Conservation (phyloP, 2,797 vertebrate genomes). For the Aulostomus chinensis region DNA sequence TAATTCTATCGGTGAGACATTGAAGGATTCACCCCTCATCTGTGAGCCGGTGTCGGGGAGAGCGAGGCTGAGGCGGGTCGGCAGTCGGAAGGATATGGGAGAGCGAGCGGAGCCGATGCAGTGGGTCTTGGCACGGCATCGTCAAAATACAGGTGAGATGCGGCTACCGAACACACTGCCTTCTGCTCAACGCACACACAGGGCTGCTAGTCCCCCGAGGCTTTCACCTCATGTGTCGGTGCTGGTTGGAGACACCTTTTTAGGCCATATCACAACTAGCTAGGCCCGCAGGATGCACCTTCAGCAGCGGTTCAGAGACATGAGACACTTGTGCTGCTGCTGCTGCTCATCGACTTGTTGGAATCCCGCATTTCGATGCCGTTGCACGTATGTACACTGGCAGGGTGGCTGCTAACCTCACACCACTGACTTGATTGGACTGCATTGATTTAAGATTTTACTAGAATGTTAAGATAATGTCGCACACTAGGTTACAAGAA, state of each 20-base stretch:
- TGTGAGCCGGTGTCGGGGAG: constrained; percentile 39
- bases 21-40: constrained; percentile 21
- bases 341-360: constrained; percentile 37
- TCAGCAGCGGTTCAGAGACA: constrained; percentile 44
- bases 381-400: constrained; percentile 20
- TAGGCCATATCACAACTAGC: constrained; percentile 45
- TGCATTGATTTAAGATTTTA: no score
- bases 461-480: no score
- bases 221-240: constrained; percentile 8
- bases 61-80: constrained; percentile 47
- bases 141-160: constrained; percentile 81
- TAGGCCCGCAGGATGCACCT: constrained; percentile 50
- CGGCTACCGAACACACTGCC: neutral
- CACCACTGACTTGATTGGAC: no score
- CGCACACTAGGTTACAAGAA: no score
- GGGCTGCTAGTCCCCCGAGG: neutral
- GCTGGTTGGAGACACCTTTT: constrained; percentile 18
- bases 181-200: neutral
- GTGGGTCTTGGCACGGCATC: constrained; percentile 72
- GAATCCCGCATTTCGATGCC: constrained; percentile 29
- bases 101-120: constrained; percentile 73
- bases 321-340: constrained; percentile 14
- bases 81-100: constrained; percentile 77
- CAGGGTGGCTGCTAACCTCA: no score
- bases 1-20: constrained; percentile 34